A percentile compares a stretch with the other conserved stretches of the same genome.
Conservation (phyloP, 2,888 invertebrate genomes). For the Acanthococcus lagerstroemiae region DNA sequence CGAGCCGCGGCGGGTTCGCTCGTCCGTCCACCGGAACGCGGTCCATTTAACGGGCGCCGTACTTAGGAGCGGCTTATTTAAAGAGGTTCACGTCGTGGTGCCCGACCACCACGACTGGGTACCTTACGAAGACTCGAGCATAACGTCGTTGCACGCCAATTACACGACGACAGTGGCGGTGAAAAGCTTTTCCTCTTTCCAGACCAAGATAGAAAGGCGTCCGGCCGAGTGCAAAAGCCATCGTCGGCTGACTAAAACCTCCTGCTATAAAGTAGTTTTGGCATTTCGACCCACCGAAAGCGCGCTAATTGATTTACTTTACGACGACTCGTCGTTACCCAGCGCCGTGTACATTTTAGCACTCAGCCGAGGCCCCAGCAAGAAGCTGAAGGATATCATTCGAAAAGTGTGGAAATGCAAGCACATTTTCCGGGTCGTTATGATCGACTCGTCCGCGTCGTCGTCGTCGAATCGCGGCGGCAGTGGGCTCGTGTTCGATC, state of each 20-base stretch:
- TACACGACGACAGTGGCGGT: neutral
- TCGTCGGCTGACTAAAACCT: no score
- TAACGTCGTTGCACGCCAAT: no score
- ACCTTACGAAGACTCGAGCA: no score
- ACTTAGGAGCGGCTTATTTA: no score
- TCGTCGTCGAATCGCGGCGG: no score
- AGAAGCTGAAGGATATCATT: neutral
- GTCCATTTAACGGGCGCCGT: no score
- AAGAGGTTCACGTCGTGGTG: no score
- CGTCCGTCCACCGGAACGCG: no score
- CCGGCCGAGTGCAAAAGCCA: neutral
- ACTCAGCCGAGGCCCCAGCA: neutral
- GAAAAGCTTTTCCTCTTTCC: neutral
- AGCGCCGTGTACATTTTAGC: neutral
- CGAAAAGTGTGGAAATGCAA: neutral
- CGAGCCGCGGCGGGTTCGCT: no score
- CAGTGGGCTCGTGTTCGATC: neutral
- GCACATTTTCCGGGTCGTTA: constrained; percentile 2
- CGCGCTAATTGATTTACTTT: neutral
- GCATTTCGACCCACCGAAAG: neutral
- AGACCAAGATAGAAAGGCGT: neutral
- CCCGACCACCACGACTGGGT: no score
- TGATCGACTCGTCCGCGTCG: neutral
- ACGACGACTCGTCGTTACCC: neutral
- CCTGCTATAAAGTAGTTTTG: neutral